Base-by-base conservation (phyloP, 2,888 invertebrate species). In the Euphydryas editha region DNA sequence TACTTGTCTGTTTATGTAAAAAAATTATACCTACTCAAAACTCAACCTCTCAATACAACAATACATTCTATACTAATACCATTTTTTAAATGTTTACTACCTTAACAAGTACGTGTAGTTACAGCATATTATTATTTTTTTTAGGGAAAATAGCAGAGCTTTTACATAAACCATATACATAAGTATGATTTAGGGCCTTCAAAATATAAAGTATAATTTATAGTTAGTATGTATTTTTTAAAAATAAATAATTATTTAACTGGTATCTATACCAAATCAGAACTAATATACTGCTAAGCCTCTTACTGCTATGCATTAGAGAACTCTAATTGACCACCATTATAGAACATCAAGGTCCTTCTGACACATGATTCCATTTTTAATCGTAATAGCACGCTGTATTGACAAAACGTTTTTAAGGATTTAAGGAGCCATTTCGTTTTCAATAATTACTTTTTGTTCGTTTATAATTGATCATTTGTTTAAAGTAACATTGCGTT, bases 351-450 rank as follows among this genome's bases (percentile, higher is more conserved):
- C 83, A 84, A 83, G 82, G 81, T 75, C 81, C 36, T 17, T 17
- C 54, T 76, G 66, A 72, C 62, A 59, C 75, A 67, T 70, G 75
- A 72, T 74, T 78, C 78, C 72, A 79, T 80, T 77, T 81, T 81
- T 67, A 69, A 70, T 61, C 69, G 74, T 83, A 86, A 85, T 85
- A 82, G 83, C 78, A 82, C 63, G 78, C 73, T 81, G 77, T 72
- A 73, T 80, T 81, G 82, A 85, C 86, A 85, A 82, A 87, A 82
- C 79, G 83, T 69, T 82, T 78, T 77, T 77, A 76, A 76, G 79
- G 79, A 76, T 81, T 86, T 83, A 81, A 82, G 75, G 77, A 81
- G 80, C 78, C 77, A 81, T 86, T 84, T 51, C 79, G 77, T 77
- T 74, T 24, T 47, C 72, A 62, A 67, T 67, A 59, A 18, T 62